These are phyloP conservation scores for Hyaena hyaena DNA, from an alignment of 2,113 vertebrate genomes.

Conservation along the genomic window DNA sequence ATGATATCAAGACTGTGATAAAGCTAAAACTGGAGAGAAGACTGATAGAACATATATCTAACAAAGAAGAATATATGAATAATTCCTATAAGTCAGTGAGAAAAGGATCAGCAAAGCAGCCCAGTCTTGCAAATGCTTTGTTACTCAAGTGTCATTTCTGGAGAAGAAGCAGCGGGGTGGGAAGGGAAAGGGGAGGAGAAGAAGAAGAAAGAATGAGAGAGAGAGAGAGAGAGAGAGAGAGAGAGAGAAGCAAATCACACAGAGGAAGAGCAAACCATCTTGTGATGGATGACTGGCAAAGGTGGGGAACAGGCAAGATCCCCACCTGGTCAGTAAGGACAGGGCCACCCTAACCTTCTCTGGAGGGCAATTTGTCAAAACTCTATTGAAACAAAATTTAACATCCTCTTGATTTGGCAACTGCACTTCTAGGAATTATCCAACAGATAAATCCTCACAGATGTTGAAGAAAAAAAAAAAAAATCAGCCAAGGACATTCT, in stretches of 20 bases:
- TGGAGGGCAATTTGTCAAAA: not conserved
- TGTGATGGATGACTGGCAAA: not conserved
- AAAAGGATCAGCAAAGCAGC: not conserved
- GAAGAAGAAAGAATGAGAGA: not conserved
- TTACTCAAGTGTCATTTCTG: not conserved
- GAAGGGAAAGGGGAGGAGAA: accelerated
- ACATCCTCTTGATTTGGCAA: not conserved
- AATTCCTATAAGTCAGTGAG: not conserved
- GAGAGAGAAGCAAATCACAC: not conserved
- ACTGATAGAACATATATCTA: not conserved
- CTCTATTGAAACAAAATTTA: not conserved
- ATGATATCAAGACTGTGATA: not conserved
- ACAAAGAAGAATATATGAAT: not conserved
- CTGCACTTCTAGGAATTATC: not conserved
- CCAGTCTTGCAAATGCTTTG: not conserved
- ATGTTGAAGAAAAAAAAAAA: not conserved
- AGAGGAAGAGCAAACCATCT: not conserved
- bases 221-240: too few species aligned
- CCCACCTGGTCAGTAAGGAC: not conserved
- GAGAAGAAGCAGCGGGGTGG: too few species aligned
- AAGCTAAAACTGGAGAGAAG: not conserved
- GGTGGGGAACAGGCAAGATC: too few species aligned
- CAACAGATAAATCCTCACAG: not conserved
- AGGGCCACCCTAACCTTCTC: not conserved
- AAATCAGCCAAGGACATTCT: not conserved